phyloP scores from a whole-genome alignment of 1,140 invertebrate genomes.

The Ceratosolen solmsi region DNA sequence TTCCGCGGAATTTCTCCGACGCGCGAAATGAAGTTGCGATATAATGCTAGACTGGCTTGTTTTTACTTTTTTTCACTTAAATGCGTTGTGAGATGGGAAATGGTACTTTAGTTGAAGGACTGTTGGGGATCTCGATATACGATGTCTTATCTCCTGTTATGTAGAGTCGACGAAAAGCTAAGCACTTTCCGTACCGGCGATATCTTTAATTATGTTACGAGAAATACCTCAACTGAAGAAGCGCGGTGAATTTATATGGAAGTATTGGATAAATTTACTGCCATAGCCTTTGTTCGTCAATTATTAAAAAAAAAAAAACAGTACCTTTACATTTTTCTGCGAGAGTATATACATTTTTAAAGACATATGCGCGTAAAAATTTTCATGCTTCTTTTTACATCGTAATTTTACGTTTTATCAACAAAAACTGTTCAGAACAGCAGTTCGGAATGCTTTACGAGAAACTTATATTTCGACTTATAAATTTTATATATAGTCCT shows the following conservation, averaged over 20 bases:
- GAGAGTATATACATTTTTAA: no score
- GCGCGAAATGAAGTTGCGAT: background rate
- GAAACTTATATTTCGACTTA: background rate
- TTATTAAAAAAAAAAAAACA: no score
- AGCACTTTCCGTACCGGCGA: background rate
- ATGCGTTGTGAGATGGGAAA: background rate
- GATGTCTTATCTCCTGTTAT: background rate
- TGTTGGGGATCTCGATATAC: background rate
- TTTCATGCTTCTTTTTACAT: background rate
- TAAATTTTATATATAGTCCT: background rate
- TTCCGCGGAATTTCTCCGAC: background rate
- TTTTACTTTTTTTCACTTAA: background rate
- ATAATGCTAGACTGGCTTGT: background rate
- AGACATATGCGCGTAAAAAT: no score
- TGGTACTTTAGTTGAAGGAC: background rate
- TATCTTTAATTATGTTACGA: background rate
- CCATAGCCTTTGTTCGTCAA: no score
- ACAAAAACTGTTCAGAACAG: background rate
- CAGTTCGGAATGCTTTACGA: background rate
- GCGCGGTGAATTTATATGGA: no score
- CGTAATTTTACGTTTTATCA: background rate
- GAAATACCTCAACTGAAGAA: no score
- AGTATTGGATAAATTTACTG: no score
- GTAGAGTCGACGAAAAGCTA: background rate
- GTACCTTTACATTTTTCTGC: no score